These are phyloP conservation scores for Linnaemya vulpina DNA, from an alignment of 2,888 invertebrate genomes.

Conservation along the genomic window DNA sequence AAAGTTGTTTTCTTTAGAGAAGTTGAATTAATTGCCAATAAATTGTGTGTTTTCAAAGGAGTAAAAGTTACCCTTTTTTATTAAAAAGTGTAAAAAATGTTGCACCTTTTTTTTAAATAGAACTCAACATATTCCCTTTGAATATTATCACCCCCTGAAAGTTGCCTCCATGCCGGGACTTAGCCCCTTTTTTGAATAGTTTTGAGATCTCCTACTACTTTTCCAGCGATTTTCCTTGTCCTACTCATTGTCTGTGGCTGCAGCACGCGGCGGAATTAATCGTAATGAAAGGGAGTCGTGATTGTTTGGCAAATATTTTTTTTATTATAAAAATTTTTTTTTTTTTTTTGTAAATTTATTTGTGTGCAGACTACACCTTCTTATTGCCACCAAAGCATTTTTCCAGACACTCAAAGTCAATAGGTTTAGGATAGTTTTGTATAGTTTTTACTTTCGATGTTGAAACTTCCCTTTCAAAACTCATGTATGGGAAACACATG, in stretches of 20 bases:
- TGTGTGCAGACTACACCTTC: constrained; percentile 65
- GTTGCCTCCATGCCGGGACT: too few relatives aligned
- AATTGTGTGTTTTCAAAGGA: too few relatives aligned
- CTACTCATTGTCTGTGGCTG: neutral
- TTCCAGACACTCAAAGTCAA: constrained; percentile 31
- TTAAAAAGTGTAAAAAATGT: too few relatives aligned
- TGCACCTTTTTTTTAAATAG: too few relatives aligned
- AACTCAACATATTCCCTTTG: too few relatives aligned
- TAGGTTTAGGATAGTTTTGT: constrained; percentile 21
- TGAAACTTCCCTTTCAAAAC: constrained; percentile 53
- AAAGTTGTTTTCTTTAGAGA: too few relatives aligned
- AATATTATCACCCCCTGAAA: too few relatives aligned
- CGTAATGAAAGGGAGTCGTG: constrained; percentile 54
- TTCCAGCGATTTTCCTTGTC: too few relatives aligned
- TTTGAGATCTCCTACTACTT: too few relatives aligned
- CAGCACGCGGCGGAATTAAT: constrained; percentile 1
- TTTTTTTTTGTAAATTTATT: neutral
- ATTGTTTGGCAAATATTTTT: constrained; percentile 37
- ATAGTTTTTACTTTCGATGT: constrained; percentile 2
- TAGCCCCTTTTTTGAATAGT: too few relatives aligned
- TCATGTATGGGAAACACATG: constrained; percentile 69
- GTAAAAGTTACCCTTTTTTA: too few relatives aligned
- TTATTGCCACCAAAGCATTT: constrained; percentile 67
- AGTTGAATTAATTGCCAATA: too few relatives aligned
- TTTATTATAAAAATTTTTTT: neutral